Conservation (phyloP, 23 tunicate genomes). For the Aplidium turbinatum region DNA sequence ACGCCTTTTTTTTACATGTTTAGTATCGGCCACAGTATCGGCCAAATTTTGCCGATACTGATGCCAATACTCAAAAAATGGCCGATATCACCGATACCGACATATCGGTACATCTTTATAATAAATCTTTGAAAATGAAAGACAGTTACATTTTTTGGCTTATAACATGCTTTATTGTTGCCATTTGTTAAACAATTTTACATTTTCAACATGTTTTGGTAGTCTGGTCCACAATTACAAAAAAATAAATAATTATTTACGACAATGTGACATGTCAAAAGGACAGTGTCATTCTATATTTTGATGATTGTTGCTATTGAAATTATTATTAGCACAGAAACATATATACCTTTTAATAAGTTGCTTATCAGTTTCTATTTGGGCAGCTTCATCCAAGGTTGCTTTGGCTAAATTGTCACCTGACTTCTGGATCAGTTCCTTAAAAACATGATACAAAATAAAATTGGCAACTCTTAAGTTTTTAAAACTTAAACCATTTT, state of each 20-base stretch:
- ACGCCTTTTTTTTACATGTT: no score
- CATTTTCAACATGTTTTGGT: no score
- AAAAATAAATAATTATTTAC: neutral
- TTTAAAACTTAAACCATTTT: no score
- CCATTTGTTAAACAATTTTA: no score
- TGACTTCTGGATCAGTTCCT: constrained; percentile 32
- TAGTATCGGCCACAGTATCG: no score
- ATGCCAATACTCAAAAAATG: no score
- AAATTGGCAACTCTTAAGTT: neutral
- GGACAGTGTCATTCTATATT: neutral
- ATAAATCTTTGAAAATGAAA: neutral
- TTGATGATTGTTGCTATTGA: neutral
- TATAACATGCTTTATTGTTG: no score
- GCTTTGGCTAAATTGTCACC: constrained; percentile 19
- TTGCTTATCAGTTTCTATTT: constrained; percentile 83
- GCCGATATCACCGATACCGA: no score
- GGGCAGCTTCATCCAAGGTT: constrained; percentile 62
- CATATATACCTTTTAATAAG: constrained; percentile 62
- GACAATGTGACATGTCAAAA: neutral
- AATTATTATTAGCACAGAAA: neutral
- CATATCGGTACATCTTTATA: no score
- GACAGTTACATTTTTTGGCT: no score
- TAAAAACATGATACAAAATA: neutral
- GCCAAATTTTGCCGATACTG: no score
- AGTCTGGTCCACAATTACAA: no score